Evolutionary conservation across 2,888 invertebrate species (phyloP).

Genomic region (Yponomeuta cagnagella): DNA sequence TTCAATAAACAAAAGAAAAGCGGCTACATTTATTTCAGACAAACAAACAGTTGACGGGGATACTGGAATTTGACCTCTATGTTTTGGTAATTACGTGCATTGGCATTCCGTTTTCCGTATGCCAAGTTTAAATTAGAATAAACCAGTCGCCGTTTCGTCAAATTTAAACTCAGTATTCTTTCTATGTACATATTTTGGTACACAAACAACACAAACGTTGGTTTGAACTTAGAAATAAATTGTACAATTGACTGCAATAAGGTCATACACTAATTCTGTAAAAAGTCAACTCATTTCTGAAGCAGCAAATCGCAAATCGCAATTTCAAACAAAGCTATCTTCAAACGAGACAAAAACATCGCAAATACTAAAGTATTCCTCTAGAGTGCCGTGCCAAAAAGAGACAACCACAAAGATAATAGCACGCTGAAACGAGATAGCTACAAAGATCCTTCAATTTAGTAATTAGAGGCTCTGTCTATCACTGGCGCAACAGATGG

Average conservation of each 20-base stretch:
- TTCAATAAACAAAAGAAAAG: neutral
- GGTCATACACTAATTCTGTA: no score
- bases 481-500: slow-evolving; percentile 10
- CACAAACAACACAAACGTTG: no score
- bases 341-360: neutral
- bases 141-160: neutral
- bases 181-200: no score
- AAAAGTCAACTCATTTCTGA: no score
- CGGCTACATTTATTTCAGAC: neutral
- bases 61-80: neutral
- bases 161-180: neutral
- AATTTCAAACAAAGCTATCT: neutral
- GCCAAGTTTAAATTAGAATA: neutral
- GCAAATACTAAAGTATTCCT: neutral
- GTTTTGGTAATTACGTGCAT: neutral
- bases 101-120: neutral
- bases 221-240: no score
- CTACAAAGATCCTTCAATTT: slow-evolving; percentile 9
- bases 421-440: neutral
- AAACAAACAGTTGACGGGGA: neutral
- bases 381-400: neutral
- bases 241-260: no score
- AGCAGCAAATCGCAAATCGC: no score
- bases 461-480: slow-evolving; percentile 7
- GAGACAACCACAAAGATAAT: neutral